These are phyloP conservation scores for Rhizoglyphus robini DNA, from an alignment of 1,140 invertebrate species.

Conservation along the genomic window DNA sequence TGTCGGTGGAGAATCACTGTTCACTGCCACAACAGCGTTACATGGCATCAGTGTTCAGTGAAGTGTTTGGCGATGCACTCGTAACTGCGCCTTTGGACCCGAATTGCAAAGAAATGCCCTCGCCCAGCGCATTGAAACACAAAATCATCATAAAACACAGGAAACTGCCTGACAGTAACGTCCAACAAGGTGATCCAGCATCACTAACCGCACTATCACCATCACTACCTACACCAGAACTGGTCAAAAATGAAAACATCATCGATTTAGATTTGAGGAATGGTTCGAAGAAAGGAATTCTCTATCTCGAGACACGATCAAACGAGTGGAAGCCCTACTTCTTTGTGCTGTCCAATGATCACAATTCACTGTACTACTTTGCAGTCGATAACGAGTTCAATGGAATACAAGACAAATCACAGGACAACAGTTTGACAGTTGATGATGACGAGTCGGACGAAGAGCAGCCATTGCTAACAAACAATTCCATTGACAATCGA, in stretches of 20 bases:
- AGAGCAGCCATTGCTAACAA: not conserved
- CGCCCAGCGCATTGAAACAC: conserved; percentile 56
- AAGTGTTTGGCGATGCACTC: conserved; percentile 70
- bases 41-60: conserved; percentile 78
- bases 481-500: not conserved
- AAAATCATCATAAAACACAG: conserved; percentile 83
- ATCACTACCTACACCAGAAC: not conserved
- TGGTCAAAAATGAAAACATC: not conserved
- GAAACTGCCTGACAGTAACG: conserved; percentile 74
- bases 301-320: conserved; percentile 74
- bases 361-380: conserved; percentile 28
- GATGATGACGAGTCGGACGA: not conserved
- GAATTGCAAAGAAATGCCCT: conserved; percentile 68
- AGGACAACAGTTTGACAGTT: not conserved
- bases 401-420: no score
- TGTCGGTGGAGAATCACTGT: conserved; percentile 98
- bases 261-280: conserved; percentile 40
- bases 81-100: conserved; percentile 61
- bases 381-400: conserved; percentile 42
- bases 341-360: conserved; percentile 49
- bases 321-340: conserved; percentile 83
- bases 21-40: conserved; percentile 82
- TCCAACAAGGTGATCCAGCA: no score
- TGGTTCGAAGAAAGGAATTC: conserved; percentile 76
- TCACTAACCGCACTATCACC: conserved; percentile 52